phyloP scores from a whole-genome alignment of 1,140 invertebrate genomes.

The Drosophila insularis region DNA sequence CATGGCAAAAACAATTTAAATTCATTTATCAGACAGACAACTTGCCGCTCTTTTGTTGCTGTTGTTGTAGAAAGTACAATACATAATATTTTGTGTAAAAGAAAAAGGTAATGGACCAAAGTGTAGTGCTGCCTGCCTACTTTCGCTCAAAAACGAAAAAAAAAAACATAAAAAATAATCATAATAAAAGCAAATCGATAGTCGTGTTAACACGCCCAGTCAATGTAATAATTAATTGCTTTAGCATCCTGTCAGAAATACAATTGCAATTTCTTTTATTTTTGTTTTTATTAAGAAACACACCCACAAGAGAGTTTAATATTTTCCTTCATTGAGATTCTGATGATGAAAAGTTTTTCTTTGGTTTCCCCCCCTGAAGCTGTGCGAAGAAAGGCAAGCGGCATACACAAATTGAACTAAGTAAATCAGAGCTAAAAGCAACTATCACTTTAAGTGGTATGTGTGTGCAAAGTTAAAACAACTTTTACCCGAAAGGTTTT shows the following conservation, averaged over 20 bases:
- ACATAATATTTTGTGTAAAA: conserved; percentile 32
- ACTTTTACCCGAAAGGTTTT: conserved; percentile 63
- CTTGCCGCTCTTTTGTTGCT: conserved; percentile 4
- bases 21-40: conserved; percentile 24
- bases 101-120: conserved; percentile 24
- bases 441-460: conserved; percentile 51
- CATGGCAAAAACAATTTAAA: conserved; percentile 19
- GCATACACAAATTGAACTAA: conserved; percentile 20
- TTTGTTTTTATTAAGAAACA: background rate
- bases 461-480: conserved; percentile 45
- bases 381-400: conserved; percentile 31
- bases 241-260: conserved; percentile 12
- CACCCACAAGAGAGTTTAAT: background rate
- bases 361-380: conserved; percentile 28
- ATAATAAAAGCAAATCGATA: conserved; percentile 26
- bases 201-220: conserved; percentile 45
- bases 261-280: conserved; percentile 2
- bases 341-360: background rate
- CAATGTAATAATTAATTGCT: conserved; percentile 64
- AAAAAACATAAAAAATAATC: conserved; percentile 17
- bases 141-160: conserved; percentile 17
- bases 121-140: conserved; percentile 22
- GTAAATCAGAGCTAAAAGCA: conserved; percentile 56
- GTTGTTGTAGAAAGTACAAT: conserved; percentile 33
- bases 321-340: background rate